Percentiles rank a stretch among this genome's conserved stretches.
Evolutionary conservation across 2,888 invertebrate genomes (phyloP).

Genomic region (Hoplodrina blanda): DNA sequence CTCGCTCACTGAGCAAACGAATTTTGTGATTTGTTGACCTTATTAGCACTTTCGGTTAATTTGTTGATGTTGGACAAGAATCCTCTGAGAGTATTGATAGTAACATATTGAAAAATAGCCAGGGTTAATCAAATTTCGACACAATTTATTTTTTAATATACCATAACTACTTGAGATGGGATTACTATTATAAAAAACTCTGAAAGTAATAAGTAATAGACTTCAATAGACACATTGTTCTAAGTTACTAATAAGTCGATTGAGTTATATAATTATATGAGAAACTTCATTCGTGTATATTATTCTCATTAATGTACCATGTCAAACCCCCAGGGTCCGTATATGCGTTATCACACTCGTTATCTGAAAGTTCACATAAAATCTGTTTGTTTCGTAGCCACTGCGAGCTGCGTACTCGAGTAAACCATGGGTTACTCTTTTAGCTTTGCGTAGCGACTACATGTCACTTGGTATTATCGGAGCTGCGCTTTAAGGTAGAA

Average conservation of each 20-base stretch:
- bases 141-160: too few relatives aligned
- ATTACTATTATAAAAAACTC: too few relatives aligned
- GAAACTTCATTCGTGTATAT: neutral
- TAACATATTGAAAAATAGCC: neutral
- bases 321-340: neutral
- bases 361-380: neutral
- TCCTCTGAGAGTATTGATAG: neutral
- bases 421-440: constrained; percentile 15
- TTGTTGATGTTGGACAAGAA: constrained; percentile 26
- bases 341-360: neutral
- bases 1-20: constrained; percentile 47
- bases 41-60: constrained; percentile 44
- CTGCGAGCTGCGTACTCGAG: too few relatives aligned
- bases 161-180: too few relatives aligned
- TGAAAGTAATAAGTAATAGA: too few relatives aligned
- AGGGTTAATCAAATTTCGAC: too few relatives aligned
- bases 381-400: neutral
- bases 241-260: too few relatives aligned
- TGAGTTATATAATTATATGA: neutral
- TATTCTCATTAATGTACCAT: neutral
- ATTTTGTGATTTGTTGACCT: constrained; percentile 50
- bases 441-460: constrained; percentile 9
- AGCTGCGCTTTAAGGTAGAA: constrained; percentile 4
- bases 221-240: too few relatives aligned
- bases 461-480: constrained; percentile 3